phyloP scores from a whole-genome alignment of 2,797 vertebrate species.

The Pachyuromys duprasi region DNA sequence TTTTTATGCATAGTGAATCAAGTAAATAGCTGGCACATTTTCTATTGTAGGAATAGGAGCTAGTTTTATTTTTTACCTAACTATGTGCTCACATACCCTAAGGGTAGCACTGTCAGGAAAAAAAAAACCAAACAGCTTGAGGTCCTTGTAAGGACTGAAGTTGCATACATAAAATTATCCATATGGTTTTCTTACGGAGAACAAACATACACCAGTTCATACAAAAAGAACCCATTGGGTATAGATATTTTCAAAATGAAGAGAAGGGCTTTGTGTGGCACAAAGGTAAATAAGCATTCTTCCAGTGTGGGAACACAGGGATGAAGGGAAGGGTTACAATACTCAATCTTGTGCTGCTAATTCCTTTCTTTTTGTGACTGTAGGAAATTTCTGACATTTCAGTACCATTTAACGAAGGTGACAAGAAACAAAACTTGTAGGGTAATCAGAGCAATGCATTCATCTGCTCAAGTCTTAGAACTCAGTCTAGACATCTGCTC shows the following conservation, averaged over 20 bases:
- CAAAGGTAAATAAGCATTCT: background rate
- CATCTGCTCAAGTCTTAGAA: background rate
- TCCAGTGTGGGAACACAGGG: background rate
- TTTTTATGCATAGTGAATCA: background rate
- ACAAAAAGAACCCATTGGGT: background rate
- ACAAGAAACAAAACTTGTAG: background rate
- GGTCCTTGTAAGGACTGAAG: background rate
- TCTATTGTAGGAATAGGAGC: background rate
- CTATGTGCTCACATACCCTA: background rate
- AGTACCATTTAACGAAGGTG: background rate
- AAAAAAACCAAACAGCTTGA: background rate
- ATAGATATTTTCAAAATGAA: slow-evolving; percentile 31
- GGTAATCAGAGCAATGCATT: background rate
- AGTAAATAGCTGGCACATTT: background rate
- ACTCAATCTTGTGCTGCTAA: background rate
- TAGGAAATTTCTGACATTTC: background rate
- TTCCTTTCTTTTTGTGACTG: background rate
- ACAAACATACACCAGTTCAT: background rate
- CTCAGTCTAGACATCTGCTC: background rate
- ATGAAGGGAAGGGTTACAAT: background rate
- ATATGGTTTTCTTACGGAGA: background rate
- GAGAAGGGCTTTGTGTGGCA: background rate
- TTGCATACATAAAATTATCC: background rate
- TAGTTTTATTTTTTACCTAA: background rate
- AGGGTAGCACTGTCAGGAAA: background rate